These are phyloP conservation scores for Tetramorium simillimum DNA, from an alignment of 1,140 invertebrate species.

Conservation along the genomic window DNA sequence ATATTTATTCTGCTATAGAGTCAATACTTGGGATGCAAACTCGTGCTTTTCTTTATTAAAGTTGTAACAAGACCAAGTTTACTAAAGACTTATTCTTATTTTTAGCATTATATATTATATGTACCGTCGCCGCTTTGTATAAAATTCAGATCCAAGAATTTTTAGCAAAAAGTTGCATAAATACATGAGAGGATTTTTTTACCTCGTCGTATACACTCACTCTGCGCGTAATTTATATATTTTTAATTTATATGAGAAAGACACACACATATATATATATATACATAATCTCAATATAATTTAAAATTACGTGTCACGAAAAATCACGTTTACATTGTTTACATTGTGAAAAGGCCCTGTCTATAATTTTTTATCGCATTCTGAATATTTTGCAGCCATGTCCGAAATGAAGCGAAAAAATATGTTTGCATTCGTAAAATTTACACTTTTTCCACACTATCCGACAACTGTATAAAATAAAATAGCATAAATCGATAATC, in stretches of 20 bases:
- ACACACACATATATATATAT: not conserved
- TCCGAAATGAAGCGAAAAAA: not conserved
- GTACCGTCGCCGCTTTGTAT: too few relatives aligned
- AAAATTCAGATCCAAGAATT: not conserved
- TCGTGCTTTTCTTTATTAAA: not conserved
- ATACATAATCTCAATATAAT: not conserved
- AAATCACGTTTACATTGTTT: not conserved
- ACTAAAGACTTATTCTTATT: not conserved
- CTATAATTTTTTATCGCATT: not conserved
- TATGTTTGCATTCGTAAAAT: not conserved
- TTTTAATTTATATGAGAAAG: not conserved
- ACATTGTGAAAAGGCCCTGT: not conserved
- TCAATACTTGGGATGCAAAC: constrained; percentile 18
- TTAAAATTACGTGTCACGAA: not conserved
- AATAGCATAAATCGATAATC: not conserved
- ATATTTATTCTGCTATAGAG: constrained; percentile 28
- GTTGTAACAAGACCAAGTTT: not conserved
- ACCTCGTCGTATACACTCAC: too few relatives aligned
- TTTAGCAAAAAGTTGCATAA: not conserved
- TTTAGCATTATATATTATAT: too few relatives aligned
- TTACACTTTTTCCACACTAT: not conserved
- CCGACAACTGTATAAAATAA: not conserved
- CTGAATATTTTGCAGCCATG: not conserved
- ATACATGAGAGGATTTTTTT: not conserved
- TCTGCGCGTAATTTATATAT: not conserved